Conservation (phyloP, 2,797 vertebrate genomes). For the Muscicapa striata region DNA sequence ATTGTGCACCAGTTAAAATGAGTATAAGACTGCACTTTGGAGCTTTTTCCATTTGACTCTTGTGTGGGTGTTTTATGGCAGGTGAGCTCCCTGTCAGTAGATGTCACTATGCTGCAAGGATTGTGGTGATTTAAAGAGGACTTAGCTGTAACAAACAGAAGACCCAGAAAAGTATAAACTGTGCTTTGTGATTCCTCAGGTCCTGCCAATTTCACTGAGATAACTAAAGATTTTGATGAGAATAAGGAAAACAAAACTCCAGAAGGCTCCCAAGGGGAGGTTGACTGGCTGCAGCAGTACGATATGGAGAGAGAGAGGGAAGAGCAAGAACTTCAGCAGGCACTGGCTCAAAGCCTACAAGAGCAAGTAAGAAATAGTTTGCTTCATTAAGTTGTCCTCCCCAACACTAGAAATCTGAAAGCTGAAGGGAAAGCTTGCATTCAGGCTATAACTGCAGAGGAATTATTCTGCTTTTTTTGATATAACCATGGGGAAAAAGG, state of each 20-base stretch:
- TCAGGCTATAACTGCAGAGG: background rate
- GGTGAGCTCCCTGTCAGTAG: constrained; percentile 46
- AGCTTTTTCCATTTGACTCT: background rate
- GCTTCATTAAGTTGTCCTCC: background rate
- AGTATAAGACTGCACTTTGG: background rate
- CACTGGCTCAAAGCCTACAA: constrained; percentile 95
- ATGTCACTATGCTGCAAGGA: constrained; percentile 60
- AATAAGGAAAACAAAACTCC: constrained; percentile 99
- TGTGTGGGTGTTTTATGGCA: background rate
- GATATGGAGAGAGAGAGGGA: constrained; percentile 93
- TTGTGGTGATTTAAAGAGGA: background rate
- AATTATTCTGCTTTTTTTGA: background rate
- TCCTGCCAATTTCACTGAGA: constrained; percentile 78
- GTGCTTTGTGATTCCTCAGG: constrained; percentile 70
- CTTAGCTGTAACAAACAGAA: background rate
- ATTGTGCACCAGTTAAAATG: background rate
- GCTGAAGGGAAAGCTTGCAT: background rate
- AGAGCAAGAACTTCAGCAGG: constrained; percentile 97
- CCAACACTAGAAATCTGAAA: background rate
- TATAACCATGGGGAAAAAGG: background rate
- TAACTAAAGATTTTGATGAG: constrained; percentile 94
- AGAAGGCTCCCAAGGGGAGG: constrained; percentile 87
- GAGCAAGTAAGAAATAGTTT: constrained; percentile 86
- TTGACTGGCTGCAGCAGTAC: constrained; percentile 97
- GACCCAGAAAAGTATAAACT: background rate